Evolutionary conservation across 2,113 vertebrate genomes (phyloP), one percentile per base, ranked within the genome.

Genomic region (Etheostoma cragini): DNA sequence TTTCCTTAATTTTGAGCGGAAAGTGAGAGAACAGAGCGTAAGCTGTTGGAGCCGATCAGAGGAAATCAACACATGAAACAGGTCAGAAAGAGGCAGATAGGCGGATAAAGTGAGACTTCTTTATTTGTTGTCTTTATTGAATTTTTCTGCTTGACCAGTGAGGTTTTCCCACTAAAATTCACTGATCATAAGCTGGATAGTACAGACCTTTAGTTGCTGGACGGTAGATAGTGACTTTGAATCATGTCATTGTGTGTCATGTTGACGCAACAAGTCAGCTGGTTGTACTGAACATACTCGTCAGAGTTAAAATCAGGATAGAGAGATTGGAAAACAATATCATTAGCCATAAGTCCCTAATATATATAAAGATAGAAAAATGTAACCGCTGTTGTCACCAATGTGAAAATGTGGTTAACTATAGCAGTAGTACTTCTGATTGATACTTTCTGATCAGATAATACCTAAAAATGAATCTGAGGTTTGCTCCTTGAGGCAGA

Each of bases 1-100:
- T 61, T 78, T 77, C 35, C 8, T 30, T 63, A n/a, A 17, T 17
- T 21, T 62, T 47, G 22, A 56, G 42, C 49, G 33, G 11, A 72
- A 58, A 57, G 22, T 24, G 42, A 54, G 24, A 56, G 22, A 56
- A 16, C 33, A 73, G 10, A 19, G n/a, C 56, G 24, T 78, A 49
- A 61, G 30, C 46, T 71, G 14, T 82, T 46, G 54, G 63, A 67
- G 62, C 2, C 11, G 1, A 30, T 10, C 4, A 49, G 86, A 87
- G 85, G 80, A 89, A 89, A 33, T 83, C 83, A 11, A 62, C 1
- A 62, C 11, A 56, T 10, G 2, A 58, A 26, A 77, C 35, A 46
- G 14, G 8, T 58, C 7, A 57, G n/a, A 65, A 0, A 24, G 26
- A 63, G 10, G 42, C 3, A 49, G 62, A 69, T 19, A 24, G 35